Base-by-base conservation (phyloP, 2,797 vertebrate genomes). In the Odontamblyopus lacepedii region DNA sequence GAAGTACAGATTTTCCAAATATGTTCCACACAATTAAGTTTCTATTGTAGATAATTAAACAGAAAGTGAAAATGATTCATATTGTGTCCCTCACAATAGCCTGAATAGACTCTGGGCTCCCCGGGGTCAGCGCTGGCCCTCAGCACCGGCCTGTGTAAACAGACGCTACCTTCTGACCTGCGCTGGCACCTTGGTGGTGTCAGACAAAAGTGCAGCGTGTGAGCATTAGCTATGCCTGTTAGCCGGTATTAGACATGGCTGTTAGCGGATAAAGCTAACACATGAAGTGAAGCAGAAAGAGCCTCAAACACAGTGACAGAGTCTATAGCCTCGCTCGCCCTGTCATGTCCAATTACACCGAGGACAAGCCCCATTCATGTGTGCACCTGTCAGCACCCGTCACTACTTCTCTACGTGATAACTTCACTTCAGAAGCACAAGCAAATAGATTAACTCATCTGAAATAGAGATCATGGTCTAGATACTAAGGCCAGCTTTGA, bases 121-220 rank as follows among this genome's bases (percentile, higher is more conserved):
- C 91, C 85, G 85, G 91, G 93, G 94, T 93, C 94, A 92, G 92
- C 92, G 92, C 96, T 95, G 96, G 95, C 95, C 96, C 96, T 94
- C 95, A 97, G 95, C 95, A 96, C 96, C 93, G 90, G 92, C 93
- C 92, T 94, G 51, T 96, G 95, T 96, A 96, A 98, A 97, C 96
- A 97, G 93, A 96, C 90, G 94, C 96, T 96, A 96, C 95, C 95
- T 97, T 96, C 95, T 98, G 96, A 98, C 96, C 96, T 95, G 94
- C 86, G 85, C 93, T 94, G 95, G 94, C 94, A 95, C 95, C 96
- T 95, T 93, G 69, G 90, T 86, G 71, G 89, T 63, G 70, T 90
- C 90, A 92, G 93, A 97, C 96, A 96, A 97, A 64, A 96, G 83
- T 69, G 70, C 5, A 70, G 87, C 90, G 41, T 79, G 90, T 76